Base-by-base conservation (phyloP, 2,797 vertebrate species). In the Argyrosomus regius region DNA sequence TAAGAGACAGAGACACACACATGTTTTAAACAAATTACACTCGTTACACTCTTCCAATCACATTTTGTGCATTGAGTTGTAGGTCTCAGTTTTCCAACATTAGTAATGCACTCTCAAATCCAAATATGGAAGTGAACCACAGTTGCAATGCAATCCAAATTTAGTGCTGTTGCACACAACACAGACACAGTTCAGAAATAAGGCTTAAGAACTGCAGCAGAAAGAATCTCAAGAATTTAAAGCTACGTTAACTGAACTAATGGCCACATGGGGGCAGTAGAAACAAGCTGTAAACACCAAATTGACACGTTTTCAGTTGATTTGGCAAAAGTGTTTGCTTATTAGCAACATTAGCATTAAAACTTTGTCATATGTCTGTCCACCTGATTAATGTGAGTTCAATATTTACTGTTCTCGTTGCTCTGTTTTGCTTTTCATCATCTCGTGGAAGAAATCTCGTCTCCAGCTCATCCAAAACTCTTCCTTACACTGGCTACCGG, bases 1-100 rank as follows among this genome's bases (percentile, higher is more conserved):
- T 99, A 82, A 39, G 69, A 81, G 57, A 80, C 12, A 60, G 31
- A 87, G 3, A 80, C 13, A 72, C 9, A 70, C 11, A 70, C 6
- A 26, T 0, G 20, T 8, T 10, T 72, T 11, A 78, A 20, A 74
- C 2, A 70, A 31, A 31, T 31, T 8, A 35, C 35, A 35, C 31
- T 35, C 6, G 31, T 35, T 8, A 35, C 31, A 35, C 35, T 35
- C 35, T 35, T 35, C 35, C 7, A 35, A 8, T 35, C 7, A 35
- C 8, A 9, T 35, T 7, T 35, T 2, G 35, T 39, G 35, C 35
- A 39, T 35, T 9, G 1, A 39, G 10, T 18, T 4, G 5, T 13
- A 17, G 46, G 2, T 60, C 62, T 72, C 22, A 69, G 24, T 48
- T 52, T 26, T 57, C 68, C 12, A 77, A 28, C 43, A 8, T 22